Evolutionary conservation across 2,113 vertebrate genomes (phyloP).

Genomic region (Nipponia nippon): DNA sequence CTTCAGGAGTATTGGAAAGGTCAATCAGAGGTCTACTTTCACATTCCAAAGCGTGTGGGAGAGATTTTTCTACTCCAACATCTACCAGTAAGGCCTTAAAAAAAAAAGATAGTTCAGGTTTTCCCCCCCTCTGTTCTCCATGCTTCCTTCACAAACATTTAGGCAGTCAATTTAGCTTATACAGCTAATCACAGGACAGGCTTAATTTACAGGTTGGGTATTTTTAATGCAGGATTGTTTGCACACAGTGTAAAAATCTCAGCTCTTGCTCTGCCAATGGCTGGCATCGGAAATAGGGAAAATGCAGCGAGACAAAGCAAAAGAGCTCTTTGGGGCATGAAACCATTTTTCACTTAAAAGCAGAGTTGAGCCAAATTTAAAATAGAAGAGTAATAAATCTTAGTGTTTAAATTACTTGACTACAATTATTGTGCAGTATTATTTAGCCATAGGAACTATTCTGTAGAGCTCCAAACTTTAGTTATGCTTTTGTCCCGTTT

Average conservation of each 20-base stretch:
- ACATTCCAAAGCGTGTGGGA: not conserved
- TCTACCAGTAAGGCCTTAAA: constrained; percentile 66
- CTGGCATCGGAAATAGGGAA: not conserved
- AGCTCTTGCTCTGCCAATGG: not conserved
- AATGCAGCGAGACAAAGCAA: not conserved
- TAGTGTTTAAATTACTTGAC: not conserved
- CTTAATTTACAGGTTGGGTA: not conserved
- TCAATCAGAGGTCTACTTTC: constrained; percentile 70
- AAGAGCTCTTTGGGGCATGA: not conserved
- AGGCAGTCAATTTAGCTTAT: not conserved
- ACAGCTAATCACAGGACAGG: not conserved
- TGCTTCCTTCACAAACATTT: not conserved
- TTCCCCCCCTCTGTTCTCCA: not conserved
- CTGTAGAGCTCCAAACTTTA: not conserved
- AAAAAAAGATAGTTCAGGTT: not conserved
- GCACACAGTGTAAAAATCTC: not conserved
- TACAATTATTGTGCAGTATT: not conserved
- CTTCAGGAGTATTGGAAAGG: constrained; percentile 74
- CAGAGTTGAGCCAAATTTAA: not conserved
- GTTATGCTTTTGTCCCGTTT: not conserved
- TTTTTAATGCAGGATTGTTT: not conserved
- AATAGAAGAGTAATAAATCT: not conserved
- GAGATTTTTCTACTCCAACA: not conserved
- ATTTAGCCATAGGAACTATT: not conserved
- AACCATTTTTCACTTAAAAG: not conserved